Evolutionary conservation across 1,140 invertebrate genomes (phyloP), one percentile per base, ranked within the genome.

Genomic region (Sminthurides bifidus): DNA sequence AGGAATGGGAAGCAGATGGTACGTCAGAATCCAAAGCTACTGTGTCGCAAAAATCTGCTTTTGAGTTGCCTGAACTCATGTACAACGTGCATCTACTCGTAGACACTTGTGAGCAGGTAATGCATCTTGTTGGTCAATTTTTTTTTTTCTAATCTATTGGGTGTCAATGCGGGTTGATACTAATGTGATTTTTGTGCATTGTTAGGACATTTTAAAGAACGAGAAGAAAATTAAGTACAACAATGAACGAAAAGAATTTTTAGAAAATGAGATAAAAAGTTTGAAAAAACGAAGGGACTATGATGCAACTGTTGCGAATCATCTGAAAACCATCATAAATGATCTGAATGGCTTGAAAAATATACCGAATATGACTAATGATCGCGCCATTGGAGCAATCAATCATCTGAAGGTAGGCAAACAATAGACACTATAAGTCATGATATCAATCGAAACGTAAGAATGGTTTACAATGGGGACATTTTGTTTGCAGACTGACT

Each of bases 71-170:
- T 0, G 92, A 97, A 73, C 76, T 98, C 1, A 76, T 81, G 23
- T 88, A 96, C 68, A 98, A 98, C 75, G 74, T 98, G 15, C 83
- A 93, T 68, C 71, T 96, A 15, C 72, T 96, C 37, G 83, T 95
- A 2, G 87, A 93, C 55, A 83, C 90, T 73, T 89, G 89, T 57
- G 93, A 98, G 74, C 87, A 96, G 72, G 79, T 80, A 67, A 55
- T 27, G 53, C 26, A 54, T 48, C 44, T 8, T 54, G 3, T n/a
- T 38, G 17, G 21, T 54, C 2, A n/a, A 8, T 6, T 30, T 38
- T 5, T 37, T n/a, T 3, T 55, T 46, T 48, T 55, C 24, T 40
- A n/a, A n/a, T n/a, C n/a, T n/a, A n/a, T n/a, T n/a, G n/a, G n/a
- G n/a, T n/a, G n/a, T n/a, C n/a, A n/a, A n/a, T n/a, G n/a, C n/a